Conservation (phyloP, 2,888 invertebrate genomes). For the Dromius quadrimaculatus region DNA sequence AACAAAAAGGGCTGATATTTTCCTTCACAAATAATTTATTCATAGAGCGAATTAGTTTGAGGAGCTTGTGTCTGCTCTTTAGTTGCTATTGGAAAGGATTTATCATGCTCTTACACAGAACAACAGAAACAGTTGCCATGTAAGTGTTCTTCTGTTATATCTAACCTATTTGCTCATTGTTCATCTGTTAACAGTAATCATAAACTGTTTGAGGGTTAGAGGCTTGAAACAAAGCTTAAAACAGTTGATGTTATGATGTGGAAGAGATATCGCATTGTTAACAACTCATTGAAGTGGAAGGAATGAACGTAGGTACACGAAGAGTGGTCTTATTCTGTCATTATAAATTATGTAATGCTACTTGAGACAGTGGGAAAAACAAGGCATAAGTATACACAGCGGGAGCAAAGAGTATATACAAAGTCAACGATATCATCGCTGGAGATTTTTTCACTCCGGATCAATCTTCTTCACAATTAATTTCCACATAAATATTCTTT, state of each 20-base stretch:
- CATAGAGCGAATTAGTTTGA: conserved; percentile 15
- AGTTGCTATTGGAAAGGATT: conserved; percentile 34
- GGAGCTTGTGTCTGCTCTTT: conserved; percentile 20
- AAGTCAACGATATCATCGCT: too few relatives aligned
- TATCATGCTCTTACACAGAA: conserved; percentile 20
- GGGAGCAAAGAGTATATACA: too few relatives aligned
- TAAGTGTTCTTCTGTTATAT: conserved; percentile 18
- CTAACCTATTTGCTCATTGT: conserved; percentile 11
- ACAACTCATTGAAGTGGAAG: too few relatives aligned
- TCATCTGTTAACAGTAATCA: conserved; percentile 28
- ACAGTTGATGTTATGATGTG: conserved; percentile 9
- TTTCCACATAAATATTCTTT: neutral
- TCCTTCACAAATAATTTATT: conserved; percentile 23
- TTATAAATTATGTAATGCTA: neutral
- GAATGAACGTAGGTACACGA: too few relatives aligned
- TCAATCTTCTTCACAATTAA: neutral
- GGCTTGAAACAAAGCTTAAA: conserved; percentile 20
- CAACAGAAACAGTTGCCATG: conserved; percentile 30
- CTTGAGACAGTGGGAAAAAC: too few relatives aligned
- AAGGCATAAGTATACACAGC: too few relatives aligned
- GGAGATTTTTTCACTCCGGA: neutral
- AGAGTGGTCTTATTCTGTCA: neutral
- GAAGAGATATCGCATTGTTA: conserved; percentile 17
- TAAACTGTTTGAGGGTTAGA: conserved; percentile 31
- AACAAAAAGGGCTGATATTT: conserved; percentile 24